Base-by-base conservation (phyloP, 92 coral and sea anemone species). In the Montipora capitata region DNA sequence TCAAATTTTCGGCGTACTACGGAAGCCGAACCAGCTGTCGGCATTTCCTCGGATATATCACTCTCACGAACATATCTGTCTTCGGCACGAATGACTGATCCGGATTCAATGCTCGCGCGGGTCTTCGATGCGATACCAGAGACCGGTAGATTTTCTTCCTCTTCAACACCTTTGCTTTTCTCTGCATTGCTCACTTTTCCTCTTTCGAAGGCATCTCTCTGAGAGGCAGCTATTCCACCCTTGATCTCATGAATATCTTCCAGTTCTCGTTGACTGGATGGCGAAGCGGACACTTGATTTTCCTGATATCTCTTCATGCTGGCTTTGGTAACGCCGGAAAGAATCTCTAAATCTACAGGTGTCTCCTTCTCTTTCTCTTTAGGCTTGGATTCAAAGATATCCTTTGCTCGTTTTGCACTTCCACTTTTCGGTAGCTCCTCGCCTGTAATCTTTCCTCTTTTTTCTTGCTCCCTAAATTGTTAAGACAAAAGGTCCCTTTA, bases 361-460 rank as follows among this genome's bases (percentile, higher is more conserved):
- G 91, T 84, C 59, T 88, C 88, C 42, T 87, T 90, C 56, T 89
- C 95, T 72, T 79, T 76, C 41, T 89, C 88, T 18, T 85, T 16
- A 2, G 94, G 91, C 59, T 74, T 76, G 11, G 82, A 76, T 80
- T 95, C 98, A 59, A 95, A 91, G 0, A 89, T 45, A 51, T 88
- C 93, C 77, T 86, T 95, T 1, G 93, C 94, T 27, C 89, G 90
- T 72, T 75, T 90, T 5, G 92, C 90, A 75, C 96, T 95, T 42
- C 98, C 98, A 54, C 77, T 88, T 44, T 71, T 87, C 49, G 98
- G 98, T 15, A 91, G 95, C 43, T 95, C 98, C 73, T 91, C 88
- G 48, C 71, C 72, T 49, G 84, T 85, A 66, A 95, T 95, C 85
- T 95, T 95, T 10, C 98, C 98, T 41, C 67, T 79, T 59, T 93